Conservation (phyloP, 1,140 invertebrate species). For the Lepeophtheirus salmonis region DNA sequence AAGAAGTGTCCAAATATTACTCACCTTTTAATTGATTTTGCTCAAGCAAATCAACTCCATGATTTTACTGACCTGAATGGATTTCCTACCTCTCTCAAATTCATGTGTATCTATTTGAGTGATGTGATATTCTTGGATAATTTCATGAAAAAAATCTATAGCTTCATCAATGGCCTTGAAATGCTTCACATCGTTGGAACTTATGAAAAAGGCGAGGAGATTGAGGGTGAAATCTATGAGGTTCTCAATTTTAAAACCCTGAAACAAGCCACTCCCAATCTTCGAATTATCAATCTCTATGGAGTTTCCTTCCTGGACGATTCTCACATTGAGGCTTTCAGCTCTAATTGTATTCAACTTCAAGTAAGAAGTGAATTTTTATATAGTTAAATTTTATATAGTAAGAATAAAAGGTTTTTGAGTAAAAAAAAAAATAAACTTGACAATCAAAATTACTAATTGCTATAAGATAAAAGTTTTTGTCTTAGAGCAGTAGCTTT, state of each 20-base stretch:
- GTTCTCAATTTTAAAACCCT: slow-evolving; percentile 97
- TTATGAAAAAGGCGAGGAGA: slow-evolving; percentile 95
- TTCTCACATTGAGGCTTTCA: slow-evolving; percentile 93
- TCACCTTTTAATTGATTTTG: slow-evolving; percentile 90
- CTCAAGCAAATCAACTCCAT: slow-evolving; percentile 94
- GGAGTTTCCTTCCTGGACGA: slow-evolving; percentile 97
- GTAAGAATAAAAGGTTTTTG: too few relatives aligned
- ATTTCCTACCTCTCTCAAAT: slow-evolving; percentile 9
- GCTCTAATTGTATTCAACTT: slow-evolving; percentile 65
- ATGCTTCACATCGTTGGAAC: slow-evolving; percentile 94
- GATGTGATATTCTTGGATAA: slow-evolving; percentile 89
- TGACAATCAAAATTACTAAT: too few relatives aligned
- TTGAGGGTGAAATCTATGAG: slow-evolving; percentile 98
- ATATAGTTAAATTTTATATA: too few relatives aligned
- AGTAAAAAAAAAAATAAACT: too few relatives aligned
- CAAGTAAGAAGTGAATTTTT: slow-evolving; percentile 19
- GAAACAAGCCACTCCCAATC: slow-evolving; percentile 84
- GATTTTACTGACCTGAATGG: slow-evolving; percentile 92
- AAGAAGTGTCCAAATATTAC: slow-evolving; percentile 96
- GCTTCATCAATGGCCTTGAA: slow-evolving; percentile 97
- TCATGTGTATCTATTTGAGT: slow-evolving; percentile 7
- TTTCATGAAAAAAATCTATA: slow-evolving; percentile 97
- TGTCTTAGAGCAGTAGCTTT: too few relatives aligned
- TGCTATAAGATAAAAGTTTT: too few relatives aligned
- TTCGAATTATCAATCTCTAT: slow-evolving; percentile 84